Base-by-base conservation (phyloP, 2,888 invertebrate genomes). In the Acleris sparsana region DNA sequence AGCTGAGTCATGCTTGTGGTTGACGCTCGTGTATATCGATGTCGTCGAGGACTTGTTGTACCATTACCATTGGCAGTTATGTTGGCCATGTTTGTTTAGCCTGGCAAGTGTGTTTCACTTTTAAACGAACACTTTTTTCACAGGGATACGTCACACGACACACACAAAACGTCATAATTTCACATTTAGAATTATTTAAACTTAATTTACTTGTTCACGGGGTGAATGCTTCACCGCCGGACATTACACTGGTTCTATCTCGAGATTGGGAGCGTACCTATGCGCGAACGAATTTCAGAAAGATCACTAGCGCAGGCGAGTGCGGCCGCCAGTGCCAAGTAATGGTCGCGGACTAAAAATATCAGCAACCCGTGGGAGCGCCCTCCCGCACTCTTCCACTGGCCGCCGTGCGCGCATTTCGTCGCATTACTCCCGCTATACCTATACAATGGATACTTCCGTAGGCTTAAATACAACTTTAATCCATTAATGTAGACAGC, bases 1-100 rank as follows among this genome's bases (percentile, higher is more conserved):
- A 97, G 92, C 88, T 97, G 97, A 72, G 97, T 96, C 76, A 97
- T 97, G 89, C 97, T 97, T 57, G 95, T 94, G 68, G 96, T 96
- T 60, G 97, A 96, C 71, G 94, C 93, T 70, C 97, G 95, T 73
- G 95, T 93, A 88, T 97, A 97, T 73, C 97, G 94, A 81, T 94
- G 94, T 73, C 95, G 94, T 70, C 95, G 93, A 82, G 84, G 94
- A 80, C 88, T 94, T 63, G 89, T 86, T 71, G 87, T 83, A 69
- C 82, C 85, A 76, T 82, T 85, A 74, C 85, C 85, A 75, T 82
- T 85, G 70, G 86, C 80, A 78, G 83, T 86, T 68, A 91, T 72
- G 74, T 84, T 87, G 69, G 92, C 85, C 90, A 91, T 89, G 67
- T 71, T 80, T 69, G 60, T 64, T 73, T 71, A 64, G 63, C 72